phyloP scores from a whole-genome alignment of 2,797 vertebrate species.

The Crocidura indochinensis region DNA sequence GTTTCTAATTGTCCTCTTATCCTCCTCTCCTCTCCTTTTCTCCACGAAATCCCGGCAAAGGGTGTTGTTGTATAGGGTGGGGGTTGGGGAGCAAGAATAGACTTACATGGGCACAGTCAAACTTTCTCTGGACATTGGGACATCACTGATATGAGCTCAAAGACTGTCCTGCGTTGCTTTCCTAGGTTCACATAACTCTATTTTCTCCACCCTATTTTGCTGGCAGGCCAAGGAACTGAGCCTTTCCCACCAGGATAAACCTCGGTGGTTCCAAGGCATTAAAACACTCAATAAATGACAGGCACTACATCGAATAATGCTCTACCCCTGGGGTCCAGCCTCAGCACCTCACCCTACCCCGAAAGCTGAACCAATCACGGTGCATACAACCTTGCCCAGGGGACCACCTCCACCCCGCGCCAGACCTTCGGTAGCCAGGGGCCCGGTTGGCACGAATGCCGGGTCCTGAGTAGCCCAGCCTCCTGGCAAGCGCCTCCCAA shows the following conservation, averaged over 20 bases:
- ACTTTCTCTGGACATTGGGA: conserved; percentile 71
- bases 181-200: not conserved
- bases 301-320: conserved; percentile 59
- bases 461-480: conserved; percentile 73
- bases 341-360: not conserved
- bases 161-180: conserved; percentile 41
- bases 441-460: conserved; percentile 83
- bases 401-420: conserved; percentile 65
- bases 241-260: not conserved
- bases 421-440: conserved; percentile 43
- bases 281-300: conserved; percentile 34
- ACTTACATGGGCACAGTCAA: conserved; percentile 44
- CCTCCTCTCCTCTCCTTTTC: not conserved
- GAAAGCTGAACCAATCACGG: conserved; percentile 27
- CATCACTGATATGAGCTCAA: conserved; percentile 13
- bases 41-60: not conserved
- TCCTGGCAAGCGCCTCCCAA: not conserved
- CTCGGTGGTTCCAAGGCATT: not conserved
- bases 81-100: not conserved
- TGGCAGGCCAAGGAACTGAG: not conserved
- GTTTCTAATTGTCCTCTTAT: conserved; percentile 7
- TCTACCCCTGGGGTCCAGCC: not conserved
- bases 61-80: not conserved
- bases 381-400: conserved; percentile 70
- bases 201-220: conserved; percentile 1